A percentile compares a stretch with the other conserved stretches of the same genome.
Evolutionary conservation across 1,140 invertebrate genomes (phyloP).

Genomic region (Pristionchus pacificus): DNA sequence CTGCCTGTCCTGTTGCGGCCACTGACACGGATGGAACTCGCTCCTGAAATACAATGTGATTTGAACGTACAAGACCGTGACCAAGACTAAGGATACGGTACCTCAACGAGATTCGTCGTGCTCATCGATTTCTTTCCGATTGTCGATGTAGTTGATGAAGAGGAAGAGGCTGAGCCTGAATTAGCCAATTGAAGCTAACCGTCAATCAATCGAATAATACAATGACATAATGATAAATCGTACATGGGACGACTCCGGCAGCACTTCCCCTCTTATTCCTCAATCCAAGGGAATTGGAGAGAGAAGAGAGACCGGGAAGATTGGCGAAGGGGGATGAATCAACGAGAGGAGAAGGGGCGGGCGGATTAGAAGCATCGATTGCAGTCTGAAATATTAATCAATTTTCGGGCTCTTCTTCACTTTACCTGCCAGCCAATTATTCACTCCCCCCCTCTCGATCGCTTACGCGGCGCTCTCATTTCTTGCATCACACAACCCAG

Average conservation of each 20-base stretch:
- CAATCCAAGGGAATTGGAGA: background rate
- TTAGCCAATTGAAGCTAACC: no score
- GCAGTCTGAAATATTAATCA: no score
- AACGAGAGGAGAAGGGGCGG: no score
- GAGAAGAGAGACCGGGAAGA: background rate
- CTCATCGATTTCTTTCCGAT: conserved; percentile 53
- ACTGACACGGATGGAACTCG: conserved; percentile 25
- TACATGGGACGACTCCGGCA: background rate
- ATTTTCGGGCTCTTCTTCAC: no score
- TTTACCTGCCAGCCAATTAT: no score
- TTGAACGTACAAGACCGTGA: conserved; percentile 7
- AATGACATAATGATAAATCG: no score
- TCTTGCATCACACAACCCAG: no score
- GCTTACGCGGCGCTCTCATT: no score
- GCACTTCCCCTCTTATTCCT: background rate
- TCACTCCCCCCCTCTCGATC: no score
- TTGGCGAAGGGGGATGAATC: background rate
- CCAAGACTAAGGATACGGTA: background rate
- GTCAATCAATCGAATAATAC: no score
- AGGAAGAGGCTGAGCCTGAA: no score
- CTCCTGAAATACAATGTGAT: conserved; percentile 3
- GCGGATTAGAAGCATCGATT: no score
- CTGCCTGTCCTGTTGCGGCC: conserved; percentile 47
- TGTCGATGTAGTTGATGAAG: conserved; percentile 2
- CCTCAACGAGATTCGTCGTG: conserved; percentile 54